Conservation (phyloP, 2,888 invertebrate genomes). For the Melanophora roralis region DNA sequence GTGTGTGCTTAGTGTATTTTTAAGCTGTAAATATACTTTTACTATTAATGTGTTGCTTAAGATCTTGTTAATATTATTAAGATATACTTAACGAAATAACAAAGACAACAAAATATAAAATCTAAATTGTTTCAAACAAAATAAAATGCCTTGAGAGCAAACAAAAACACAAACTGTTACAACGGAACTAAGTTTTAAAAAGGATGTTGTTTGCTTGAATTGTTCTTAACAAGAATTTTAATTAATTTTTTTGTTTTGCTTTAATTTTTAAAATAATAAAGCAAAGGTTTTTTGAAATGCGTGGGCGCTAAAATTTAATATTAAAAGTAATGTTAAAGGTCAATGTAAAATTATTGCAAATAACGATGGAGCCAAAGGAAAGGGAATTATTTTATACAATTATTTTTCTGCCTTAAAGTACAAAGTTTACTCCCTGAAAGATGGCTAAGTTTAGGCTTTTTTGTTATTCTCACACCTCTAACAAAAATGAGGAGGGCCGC, state of each 20-base stretch:
- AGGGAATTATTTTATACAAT: too few relatives aligned
- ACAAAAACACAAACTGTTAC: neutral
- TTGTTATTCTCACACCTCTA: too few relatives aligned
- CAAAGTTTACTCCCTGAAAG: too few relatives aligned
- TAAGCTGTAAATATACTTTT: constrained; percentile 36
- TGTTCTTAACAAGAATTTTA: constrained; percentile 69
- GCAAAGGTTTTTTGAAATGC: neutral
- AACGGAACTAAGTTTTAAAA: constrained; percentile 62
- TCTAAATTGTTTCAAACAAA: constrained; percentile 24
- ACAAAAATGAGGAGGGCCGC: too few relatives aligned
- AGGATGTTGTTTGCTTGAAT: constrained; percentile 75
- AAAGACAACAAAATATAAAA: neutral
- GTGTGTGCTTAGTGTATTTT: constrained; percentile 21
- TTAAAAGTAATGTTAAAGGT: neutral
- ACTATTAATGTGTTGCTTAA: constrained; percentile 5
- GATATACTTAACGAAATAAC: constrained; percentile 16
- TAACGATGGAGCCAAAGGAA: neutral
- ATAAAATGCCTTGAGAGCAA: constrained; percentile 35
- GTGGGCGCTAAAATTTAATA: neutral
- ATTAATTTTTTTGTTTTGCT: constrained; percentile 63
- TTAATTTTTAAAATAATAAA: neutral
- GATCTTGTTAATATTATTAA: constrained; percentile 50
- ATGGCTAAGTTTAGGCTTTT: too few relatives aligned
- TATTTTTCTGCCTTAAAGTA: too few relatives aligned
- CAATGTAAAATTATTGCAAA: neutral